Percentiles rank a stretch among this genome's conserved stretches.
These are phyloP conservation scores for Lordiphosa collinella DNA, from an alignment of 1,140 invertebrate genomes.

Conservation along the genomic window DNA sequence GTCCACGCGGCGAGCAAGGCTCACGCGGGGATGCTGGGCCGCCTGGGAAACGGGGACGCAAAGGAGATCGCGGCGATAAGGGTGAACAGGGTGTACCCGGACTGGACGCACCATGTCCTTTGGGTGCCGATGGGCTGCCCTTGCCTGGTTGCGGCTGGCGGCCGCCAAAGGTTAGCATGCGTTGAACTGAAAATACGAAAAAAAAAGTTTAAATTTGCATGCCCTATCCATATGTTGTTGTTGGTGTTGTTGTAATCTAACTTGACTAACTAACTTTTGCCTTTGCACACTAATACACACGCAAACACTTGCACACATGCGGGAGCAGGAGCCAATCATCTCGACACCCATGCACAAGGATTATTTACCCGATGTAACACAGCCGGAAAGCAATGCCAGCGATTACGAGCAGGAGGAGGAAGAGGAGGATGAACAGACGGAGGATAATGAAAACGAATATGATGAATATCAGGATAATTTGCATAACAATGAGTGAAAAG, in stretches of 20 bases:
- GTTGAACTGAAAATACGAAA: slow-evolving; percentile 29
- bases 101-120: slow-evolving; percentile 96
- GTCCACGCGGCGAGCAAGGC: slow-evolving; percentile 90
- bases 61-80: slow-evolving; percentile 94
- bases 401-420: slow-evolving; percentile 79
- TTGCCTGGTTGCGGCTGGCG: slow-evolving; percentile 96
- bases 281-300: slow-evolving; percentile 59
- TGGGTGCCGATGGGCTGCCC: slow-evolving; percentile 95
- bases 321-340: slow-evolving; percentile 74
- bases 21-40: slow-evolving; percentile 92
- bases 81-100: slow-evolving; percentile 96
- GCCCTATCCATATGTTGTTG: slow-evolving; percentile 25
- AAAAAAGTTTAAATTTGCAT: slow-evolving; percentile 51
- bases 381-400: slow-evolving; percentile 75
- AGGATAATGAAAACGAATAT: slow-evolving; percentile 79
- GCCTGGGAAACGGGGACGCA: slow-evolving; percentile 92
- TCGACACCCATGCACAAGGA: slow-evolving; percentile 79
- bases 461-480: slow-evolving; percentile 80
- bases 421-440: slow-evolving; percentile 74
- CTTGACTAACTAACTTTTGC: slow-evolving; percentile 72
- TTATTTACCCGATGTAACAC: slow-evolving; percentile 79
- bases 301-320: slow-evolving; percentile 24
- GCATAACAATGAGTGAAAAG: slow-evolving; percentile 76
- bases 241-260: slow-evolving; percentile 54
- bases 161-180: slow-evolving; percentile 87